Base-by-base conservation (phyloP, 2,888 invertebrate species). In the Micoletzkya japonica region DNA sequence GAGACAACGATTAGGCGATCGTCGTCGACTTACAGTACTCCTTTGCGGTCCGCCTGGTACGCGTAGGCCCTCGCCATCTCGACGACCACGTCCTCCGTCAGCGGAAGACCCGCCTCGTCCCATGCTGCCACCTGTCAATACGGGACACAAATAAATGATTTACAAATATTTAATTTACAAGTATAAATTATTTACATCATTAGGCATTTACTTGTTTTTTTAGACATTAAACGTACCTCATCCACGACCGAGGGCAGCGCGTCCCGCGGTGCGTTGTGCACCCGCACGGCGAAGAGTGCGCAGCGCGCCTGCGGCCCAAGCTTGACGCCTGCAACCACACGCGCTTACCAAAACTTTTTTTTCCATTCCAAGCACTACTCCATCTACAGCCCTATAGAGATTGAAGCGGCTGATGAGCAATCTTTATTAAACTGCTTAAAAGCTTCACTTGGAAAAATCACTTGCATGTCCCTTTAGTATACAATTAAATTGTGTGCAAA, bases 11-110 rank as follows among this genome's bases (percentile, higher is more conserved):
- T n/a, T n/a, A n/a, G n/a, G n/a, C n/a, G n/a, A n/a, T n/a, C n/a
- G 39, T 39, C 7, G 39, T 52, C 24, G 14, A 36, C 64, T 66
- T 20, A 66, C 64, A 66, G 36, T 36, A 66, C 64, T 54, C 64
- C 64, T 37, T 66, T 66, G 26, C 30, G 24, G 26, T 66, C 54
- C 54, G 54, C 64, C 36, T 66, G 26, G 2, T 32, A 54, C 7
- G 64, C 64, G 10, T 66, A 66, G 0, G 44, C 64, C 32, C 64
- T 66, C 4, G 64, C 34, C 20, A n/a, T n/a, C 26, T 66, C 26
- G 20, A 66, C 37, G 2, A 54, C 17, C 2, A 66, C 14, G 10
- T 66, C 64, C 20, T 66, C 64, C n/a, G 7, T 37, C 37, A 26
- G 54, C 20, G 54, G 17, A 30, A 66, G 32, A 32, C 54, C 28